These are phyloP conservation scores for Drosophila lowei DNA, from an alignment of 1,140 invertebrate species.

Conservation along the genomic window DNA sequence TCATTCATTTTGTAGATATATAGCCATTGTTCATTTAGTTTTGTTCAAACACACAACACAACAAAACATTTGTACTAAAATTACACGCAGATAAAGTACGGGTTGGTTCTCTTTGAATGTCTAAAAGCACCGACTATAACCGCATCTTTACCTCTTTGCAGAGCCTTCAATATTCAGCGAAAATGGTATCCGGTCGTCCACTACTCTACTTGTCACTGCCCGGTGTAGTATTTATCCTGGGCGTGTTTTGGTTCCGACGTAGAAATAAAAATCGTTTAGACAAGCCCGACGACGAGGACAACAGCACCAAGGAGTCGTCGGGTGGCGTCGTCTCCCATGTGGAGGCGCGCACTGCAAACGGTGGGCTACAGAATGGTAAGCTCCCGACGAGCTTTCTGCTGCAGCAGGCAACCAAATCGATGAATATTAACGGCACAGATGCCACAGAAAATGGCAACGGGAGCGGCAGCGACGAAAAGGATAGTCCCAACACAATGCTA, in stretches of 20 bases:
- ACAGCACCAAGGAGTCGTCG: slow-evolving; percentile 22
- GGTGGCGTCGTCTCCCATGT: slow-evolving; percentile 11
- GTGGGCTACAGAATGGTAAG: slow-evolving; percentile 60
- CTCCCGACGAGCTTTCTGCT: slow-evolving; percentile 23
- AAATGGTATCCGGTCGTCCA: slow-evolving; percentile 83
- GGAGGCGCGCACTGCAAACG: slow-evolving; percentile 46
- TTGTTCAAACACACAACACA: no score
- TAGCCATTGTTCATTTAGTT: no score
- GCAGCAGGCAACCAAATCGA: slow-evolving; percentile 52
- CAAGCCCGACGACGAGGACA: slow-evolving; percentile 65
- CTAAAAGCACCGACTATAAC: not conserved
- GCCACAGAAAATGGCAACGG: slow-evolving; percentile 29
- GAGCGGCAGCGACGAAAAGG: slow-evolving; percentile 46
- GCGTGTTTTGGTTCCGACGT: slow-evolving; percentile 82
- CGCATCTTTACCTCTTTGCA: slow-evolving; percentile 25
- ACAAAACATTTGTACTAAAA: no score
- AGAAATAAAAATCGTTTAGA: slow-evolving; percentile 82
- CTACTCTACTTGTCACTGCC: slow-evolving; percentile 82
- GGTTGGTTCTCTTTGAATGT: not conserved
- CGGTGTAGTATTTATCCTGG: slow-evolving; percentile 82
- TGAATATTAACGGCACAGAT: slow-evolving; percentile 60
- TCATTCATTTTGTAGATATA: no score
- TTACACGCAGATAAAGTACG: no score
- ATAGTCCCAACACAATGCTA: slow-evolving; percentile 68
- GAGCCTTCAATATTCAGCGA: slow-evolving; percentile 82